phyloP scores from a whole-genome alignment of 2,888 invertebrate genomes.

The Acanthacorydalis orientalis region DNA sequence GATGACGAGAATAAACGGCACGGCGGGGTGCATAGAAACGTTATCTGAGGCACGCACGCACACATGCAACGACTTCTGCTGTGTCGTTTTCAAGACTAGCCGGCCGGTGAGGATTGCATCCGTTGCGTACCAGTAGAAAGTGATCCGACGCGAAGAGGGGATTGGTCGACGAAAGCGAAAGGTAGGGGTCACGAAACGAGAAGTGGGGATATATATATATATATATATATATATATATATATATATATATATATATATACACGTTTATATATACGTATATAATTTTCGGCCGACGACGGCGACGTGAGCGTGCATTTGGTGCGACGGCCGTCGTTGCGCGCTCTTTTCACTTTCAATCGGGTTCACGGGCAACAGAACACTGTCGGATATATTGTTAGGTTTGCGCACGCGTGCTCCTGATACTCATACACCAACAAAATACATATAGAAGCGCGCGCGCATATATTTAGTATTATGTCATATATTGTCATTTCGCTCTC shows the following conservation, averaged over 20 bases:
- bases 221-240: too few relatives aligned
- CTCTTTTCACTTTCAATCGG: conserved; percentile 26
- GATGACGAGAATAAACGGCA: conserved; percentile 17
- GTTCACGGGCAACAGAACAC: conserved; percentile 4
- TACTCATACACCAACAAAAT: neutral
- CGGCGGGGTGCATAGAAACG: conserved; percentile 38
- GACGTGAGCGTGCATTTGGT: conserved; percentile 9
- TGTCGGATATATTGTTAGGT: too few relatives aligned
- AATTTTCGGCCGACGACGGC: conserved; percentile 25
- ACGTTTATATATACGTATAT: neutral
- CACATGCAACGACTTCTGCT: conserved; percentile 18
- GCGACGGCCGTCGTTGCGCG: conserved; percentile 7
- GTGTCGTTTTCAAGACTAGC: conserved; percentile 27
- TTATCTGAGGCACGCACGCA: conserved; percentile 37
- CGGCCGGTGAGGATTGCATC: conserved; percentile 12
- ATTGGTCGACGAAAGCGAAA: conserved; percentile 48
- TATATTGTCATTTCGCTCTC: too few relatives aligned
- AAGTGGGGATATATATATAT: conserved; percentile 14
- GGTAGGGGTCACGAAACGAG: conserved; percentile 44
- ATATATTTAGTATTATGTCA: too few relatives aligned
- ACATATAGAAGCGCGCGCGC: too few relatives aligned
- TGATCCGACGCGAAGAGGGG: conserved; percentile 17
- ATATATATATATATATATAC: too few relatives aligned
- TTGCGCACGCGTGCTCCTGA: conserved; percentile 1
- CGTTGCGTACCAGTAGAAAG: conserved; percentile 26